Evolutionary conservation across 1,140 invertebrate species (phyloP).

Genomic region (Neotoxoptera formosana): DNA sequence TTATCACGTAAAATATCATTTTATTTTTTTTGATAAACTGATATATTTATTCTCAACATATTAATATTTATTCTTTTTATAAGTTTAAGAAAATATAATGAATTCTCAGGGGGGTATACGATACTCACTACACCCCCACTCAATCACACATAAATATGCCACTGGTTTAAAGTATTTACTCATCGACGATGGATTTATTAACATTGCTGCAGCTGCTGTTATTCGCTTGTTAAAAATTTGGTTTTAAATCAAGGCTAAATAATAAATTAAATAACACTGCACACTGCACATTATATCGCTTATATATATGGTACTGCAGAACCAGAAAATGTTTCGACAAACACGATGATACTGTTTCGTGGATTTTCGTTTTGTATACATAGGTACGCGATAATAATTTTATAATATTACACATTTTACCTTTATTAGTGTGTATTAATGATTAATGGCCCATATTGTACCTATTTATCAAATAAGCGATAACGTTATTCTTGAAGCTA

Average conservation of each 20-base stretch:
- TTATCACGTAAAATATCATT: too few species aligned
- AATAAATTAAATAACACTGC: neutral
- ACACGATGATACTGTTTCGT: neutral
- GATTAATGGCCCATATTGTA: neutral
- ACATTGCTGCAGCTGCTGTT: neutral
- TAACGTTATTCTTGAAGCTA: neutral
- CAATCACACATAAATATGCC: neutral
- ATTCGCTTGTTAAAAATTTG: neutral
- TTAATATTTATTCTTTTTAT: neutral
- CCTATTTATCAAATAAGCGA: neutral
- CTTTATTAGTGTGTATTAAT: neutral
- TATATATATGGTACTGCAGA: neutral
- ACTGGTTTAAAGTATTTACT: neutral
- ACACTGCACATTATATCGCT: neutral
- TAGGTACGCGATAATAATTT: neutral
- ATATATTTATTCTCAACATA: neutral
- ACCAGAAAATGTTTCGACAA: neutral
- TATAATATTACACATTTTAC: neutral
- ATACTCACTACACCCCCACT: too few species aligned
- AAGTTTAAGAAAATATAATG: neutral
- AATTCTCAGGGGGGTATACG: neutral
- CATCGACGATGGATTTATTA: neutral
- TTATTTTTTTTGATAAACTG: too few species aligned
- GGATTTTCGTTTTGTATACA: neutral
- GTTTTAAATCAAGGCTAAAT: constrained; percentile 17